Evolutionary conservation across 1,140 invertebrate genomes (phyloP).

Genomic region (Gryllus bimaculatus): DNA sequence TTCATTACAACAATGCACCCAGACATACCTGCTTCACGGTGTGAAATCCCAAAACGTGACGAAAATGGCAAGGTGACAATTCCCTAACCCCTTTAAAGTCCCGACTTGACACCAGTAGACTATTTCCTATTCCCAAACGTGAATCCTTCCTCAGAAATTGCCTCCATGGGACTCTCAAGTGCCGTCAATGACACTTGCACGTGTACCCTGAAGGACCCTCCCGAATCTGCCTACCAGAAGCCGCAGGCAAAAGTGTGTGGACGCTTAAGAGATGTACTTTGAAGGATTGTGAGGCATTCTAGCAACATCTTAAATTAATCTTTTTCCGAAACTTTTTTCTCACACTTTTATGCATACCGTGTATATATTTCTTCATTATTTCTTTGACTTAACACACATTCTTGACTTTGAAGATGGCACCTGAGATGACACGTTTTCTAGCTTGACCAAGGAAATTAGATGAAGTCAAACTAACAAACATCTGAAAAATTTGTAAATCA

Average conservation of each 20-base stretch:
- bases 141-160: background rate
- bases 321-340: background rate
- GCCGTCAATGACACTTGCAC: background rate
- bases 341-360: background rate
- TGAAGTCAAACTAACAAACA: too few species aligned
- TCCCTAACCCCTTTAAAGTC: conserved; percentile 11
- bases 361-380: background rate
- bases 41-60: conserved; percentile 9
- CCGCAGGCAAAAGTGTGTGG: background rate
- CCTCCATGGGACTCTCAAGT: background rate
- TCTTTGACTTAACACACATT: too few species aligned
- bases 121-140: conserved; percentile 12
- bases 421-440: too few species aligned
- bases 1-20: conserved; percentile 18
- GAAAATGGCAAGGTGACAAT: conserved; percentile 16
- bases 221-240: conserved; percentile 12
- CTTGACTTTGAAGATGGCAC: too few species aligned
- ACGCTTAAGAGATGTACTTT: conserved; percentile 1
- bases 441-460: too few species aligned
- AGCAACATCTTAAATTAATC: background rate
- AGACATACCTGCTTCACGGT: conserved; percentile 15
- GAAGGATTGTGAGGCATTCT: conserved; percentile 10
- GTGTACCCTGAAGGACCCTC: conserved; percentile 8
- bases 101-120: conserved; percentile 6
- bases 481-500: too few species aligned